Base-by-base conservation (phyloP, 2,888 invertebrate species). In the Branchipolynoe longqiensis region DNA sequence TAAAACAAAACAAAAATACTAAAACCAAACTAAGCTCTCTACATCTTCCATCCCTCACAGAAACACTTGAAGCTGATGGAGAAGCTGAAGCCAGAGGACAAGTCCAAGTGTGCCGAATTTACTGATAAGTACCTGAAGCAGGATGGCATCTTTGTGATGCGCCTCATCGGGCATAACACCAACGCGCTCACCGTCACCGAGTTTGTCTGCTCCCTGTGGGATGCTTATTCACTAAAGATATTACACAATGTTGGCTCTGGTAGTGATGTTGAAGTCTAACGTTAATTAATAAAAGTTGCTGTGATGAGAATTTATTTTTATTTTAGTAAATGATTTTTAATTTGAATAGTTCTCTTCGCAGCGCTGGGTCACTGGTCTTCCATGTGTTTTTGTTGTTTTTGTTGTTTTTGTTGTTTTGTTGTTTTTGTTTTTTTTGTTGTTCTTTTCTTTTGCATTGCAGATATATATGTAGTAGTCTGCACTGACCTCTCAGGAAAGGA, bases 181-280 rank as follows among this genome's bases (percentile, higher is more conserved):
- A 94, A 93, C 87, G 93, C 93, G 85, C 92, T 94, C n/a, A 90
- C 93, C 40, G 93, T 93, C 83, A 92, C 93, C 0, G 93, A 93
- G 89, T 90, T 93, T 85, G 92, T 94, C 73, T 90, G 92, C 62
- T 91, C 92, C 82, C 88, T 94, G 40, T 94, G 93, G 93, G 92
- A 93, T 83, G 90, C 92, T 86, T 94, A 91, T 86, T 0, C 1
- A 0, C 41, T 73, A 0, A 85, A 74, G 14, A 22, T n/a, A 56
- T 22, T 1, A 25, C n/a, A 56, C 3, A 22, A 22, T n/a, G 25
- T 25, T n/a, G 25, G n/a, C 22, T 56, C 22, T 56, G 12, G 25
- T 56, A 25, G 25, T 56, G 56, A 69, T 8, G 69, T n/a, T 56
- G 56, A 56, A 12, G 56, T n/a, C n/a, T n/a, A n/a, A n/a, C n/a